Conservation (phyloP, 2,797 vertebrate genomes). For the Centropyge bicolor region DNA sequence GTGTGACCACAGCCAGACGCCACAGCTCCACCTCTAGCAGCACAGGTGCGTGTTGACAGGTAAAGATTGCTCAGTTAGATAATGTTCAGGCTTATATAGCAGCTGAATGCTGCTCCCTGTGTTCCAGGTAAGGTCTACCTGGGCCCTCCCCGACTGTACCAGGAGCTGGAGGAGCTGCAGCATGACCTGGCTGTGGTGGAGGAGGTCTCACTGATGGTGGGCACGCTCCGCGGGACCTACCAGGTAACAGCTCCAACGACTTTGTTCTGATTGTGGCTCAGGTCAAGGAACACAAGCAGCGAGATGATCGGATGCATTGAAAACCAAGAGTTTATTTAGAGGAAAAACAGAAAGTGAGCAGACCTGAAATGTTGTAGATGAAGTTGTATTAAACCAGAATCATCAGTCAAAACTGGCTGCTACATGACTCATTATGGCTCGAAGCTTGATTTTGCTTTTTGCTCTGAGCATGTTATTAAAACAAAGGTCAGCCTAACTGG, state of each 20-base stretch:
- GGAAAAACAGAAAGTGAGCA: too few relatives aligned
- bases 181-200: slow-evolving; percentile 92
- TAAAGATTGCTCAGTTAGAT: too few relatives aligned
- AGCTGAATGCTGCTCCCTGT: slow-evolving; percentile 11
- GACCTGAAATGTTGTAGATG: too few relatives aligned
- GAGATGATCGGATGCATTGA: too few relatives aligned
- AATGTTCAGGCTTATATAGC: background rate
- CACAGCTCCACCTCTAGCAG: slow-evolving; percentile 62
- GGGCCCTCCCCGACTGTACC: slow-evolving; percentile 90
- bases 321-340: too few relatives aligned
- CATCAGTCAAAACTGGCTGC: too few relatives aligned
- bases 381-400: too few relatives aligned
- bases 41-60: slow-evolving; percentile 35
- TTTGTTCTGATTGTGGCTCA: too few relatives aligned
- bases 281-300: too few relatives aligned
- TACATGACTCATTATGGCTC: background rate
- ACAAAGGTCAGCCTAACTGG: background rate
- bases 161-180: slow-evolving; percentile 93
- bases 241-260: slow-evolving; percentile 81
- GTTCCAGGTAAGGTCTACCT: slow-evolving; percentile 87
- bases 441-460: background rate
- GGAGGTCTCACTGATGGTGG: slow-evolving; percentile 91
- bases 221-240: slow-evolving; percentile 91
- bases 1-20: slow-evolving; percentile 68
- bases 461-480: background rate